Evolutionary conservation across 2,888 invertebrate genomes (phyloP), one percentile per base, ranked within the genome.

Genomic region (Calameuta idolon): DNA sequence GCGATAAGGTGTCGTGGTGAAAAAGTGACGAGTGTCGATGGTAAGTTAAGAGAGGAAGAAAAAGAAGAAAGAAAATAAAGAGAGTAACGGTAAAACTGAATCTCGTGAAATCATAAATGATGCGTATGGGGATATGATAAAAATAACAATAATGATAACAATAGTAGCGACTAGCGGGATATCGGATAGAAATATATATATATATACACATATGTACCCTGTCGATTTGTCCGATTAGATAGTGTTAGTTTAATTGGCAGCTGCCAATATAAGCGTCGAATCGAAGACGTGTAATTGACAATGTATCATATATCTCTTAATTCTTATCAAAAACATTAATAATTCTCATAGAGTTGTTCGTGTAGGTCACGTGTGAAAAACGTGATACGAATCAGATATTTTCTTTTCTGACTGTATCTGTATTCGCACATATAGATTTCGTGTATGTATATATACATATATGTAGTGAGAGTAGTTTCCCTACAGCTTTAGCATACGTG

Each of bases 311-410:
- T 15, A 55, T 55, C 55, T 55, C 23, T 55, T 55, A 55, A 55
- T 55, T 23, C 55, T 55, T 55, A 55, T 55, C 23, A 55, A 5
- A 55, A 55, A 23, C 23, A 55, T 55, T 55, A 55, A 55, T 15
- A 23, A 55, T 55, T 55, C 55, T 23, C 23, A 55, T 55, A 55
- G 55, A 23, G 55, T 55, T 55, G 23, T 55, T 55, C 55, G 55
- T 23, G 23, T 55, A 23, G 81, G 84, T 86, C 83, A 85, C 85
- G 84, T 83, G 81, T 84, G 81, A 85, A 81, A 83, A 76, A 82
- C 81, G 82, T 83, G 84, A 79, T 55, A 55, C 23, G 55, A 55
- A 55, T 55, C 4, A 55, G 9, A 55, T 35, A 55, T 55, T 55
- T 55, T 55, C 23, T 55, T 55, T 55, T 9, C 55, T 2, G 55